Evolutionary conservation across 1,140 invertebrate species (phyloP).

Genomic region (Dolichoris vasculosae): DNA sequence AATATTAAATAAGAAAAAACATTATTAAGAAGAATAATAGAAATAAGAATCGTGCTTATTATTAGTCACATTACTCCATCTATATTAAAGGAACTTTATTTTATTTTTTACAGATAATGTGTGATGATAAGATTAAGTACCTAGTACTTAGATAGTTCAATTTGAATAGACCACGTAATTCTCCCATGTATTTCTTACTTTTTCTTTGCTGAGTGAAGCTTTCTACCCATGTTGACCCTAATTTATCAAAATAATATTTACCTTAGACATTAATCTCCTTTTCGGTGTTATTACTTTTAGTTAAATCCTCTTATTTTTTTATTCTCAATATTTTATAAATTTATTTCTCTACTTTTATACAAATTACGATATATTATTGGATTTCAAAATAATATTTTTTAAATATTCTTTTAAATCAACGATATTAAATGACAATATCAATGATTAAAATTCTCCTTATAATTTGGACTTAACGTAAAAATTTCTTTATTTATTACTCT

Average conservation of each 20-base stretch:
- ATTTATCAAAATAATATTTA: neutral
- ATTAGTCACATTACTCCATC: neutral
- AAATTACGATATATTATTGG: neutral
- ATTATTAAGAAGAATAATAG: too few species aligned
- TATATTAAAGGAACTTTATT: neutral
- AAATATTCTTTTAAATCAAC: too few species aligned
- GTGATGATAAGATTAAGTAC: neutral
- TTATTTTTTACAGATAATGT: neutral
- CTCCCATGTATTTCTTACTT: neutral
- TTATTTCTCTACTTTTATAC: neutral
- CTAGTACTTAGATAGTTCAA: neutral
- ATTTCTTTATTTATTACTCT: too few species aligned
- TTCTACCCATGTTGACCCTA: neutral
- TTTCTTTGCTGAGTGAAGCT: neutral
- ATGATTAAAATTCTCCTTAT: too few species aligned
- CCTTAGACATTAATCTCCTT: neutral
- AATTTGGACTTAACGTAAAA: too few species aligned
- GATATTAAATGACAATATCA: too few species aligned
- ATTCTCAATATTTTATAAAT: neutral
- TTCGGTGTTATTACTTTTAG: neutral
- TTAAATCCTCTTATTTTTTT: neutral
- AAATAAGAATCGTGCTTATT: too few species aligned
- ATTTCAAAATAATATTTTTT: too few species aligned
- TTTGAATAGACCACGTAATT: constrained; percentile 14
- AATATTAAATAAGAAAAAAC: neutral